Evolutionary conservation across 1,140 invertebrate species (phyloP).

Genomic region (Hylyphantes graminicola): DNA sequence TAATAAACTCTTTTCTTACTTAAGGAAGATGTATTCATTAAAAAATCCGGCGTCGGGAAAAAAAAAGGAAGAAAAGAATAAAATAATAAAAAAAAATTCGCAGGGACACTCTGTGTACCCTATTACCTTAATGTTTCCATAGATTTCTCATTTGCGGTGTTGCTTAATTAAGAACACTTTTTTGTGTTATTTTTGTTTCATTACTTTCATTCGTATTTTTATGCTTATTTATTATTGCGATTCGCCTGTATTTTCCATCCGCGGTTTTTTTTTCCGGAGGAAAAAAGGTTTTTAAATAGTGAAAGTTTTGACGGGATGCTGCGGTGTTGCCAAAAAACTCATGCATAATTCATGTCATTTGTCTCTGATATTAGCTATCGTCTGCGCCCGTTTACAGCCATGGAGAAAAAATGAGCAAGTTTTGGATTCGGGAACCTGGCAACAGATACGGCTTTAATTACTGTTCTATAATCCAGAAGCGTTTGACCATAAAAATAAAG

Average conservation of each 20-base stretch:
- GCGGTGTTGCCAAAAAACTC: constrained; percentile 57
- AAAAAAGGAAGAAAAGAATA: constrained; percentile 24
- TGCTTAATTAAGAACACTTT: constrained; percentile 55
- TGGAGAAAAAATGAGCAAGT: not conserved
- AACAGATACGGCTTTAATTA: constrained; percentile 59
- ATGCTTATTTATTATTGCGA: constrained; percentile 55
- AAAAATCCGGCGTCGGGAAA: constrained; percentile 44
- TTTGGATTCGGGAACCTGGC: constrained; percentile 45
- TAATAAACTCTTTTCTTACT: constrained; percentile 50
- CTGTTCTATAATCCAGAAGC: constrained; percentile 55
- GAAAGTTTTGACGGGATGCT: constrained; percentile 51
- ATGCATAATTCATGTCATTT: constrained; percentile 61
- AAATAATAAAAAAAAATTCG: constrained; percentile 7
- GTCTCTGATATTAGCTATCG: constrained; percentile 59
- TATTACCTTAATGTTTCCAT: constrained; percentile 60
- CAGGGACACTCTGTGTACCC: constrained; percentile 29
- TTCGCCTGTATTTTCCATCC: constrained; percentile 19
- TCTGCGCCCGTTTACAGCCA: constrained; percentile 38
- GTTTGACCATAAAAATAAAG: constrained; percentile 36
- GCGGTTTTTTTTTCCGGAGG: not conserved
- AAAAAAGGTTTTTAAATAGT: constrained; percentile 57
- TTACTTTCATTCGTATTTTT: constrained; percentile 33
- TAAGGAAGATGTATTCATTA: constrained; percentile 47
- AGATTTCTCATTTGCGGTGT: constrained; percentile 60
- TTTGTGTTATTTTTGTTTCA: constrained; percentile 41